These are phyloP conservation scores for Sacculina carcini DNA, from an alignment of 2,888 invertebrate genomes.

Conservation along the genomic window DNA sequence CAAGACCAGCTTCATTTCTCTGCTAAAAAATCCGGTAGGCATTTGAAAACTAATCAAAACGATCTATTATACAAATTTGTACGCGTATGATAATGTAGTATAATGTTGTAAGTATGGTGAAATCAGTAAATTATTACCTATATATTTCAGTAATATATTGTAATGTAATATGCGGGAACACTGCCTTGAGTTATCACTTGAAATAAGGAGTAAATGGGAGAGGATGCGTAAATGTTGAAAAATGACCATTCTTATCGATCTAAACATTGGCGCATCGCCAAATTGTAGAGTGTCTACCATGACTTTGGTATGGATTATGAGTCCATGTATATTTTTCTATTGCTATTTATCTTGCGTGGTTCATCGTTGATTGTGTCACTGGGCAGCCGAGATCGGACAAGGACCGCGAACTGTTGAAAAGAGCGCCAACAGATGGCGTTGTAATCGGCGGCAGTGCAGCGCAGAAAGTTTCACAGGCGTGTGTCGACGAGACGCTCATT, in stretches of 20 bases:
- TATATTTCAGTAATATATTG: too few relatives aligned
- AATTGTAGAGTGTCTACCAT: background rate
- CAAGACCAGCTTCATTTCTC: constrained; percentile 56
- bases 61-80: background rate
- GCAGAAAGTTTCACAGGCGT: constrained; percentile 40
- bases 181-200: too few relatives aligned
- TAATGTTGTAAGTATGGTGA: too few relatives aligned
- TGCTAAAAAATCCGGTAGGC: constrained; percentile 63
- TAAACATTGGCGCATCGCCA: too few relatives aligned
- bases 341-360: too few relatives aligned
- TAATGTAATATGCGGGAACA: too few relatives aligned
- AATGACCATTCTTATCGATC: too few relatives aligned
- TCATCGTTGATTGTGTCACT: background rate
- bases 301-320: background rate
- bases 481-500: constrained; percentile 77
- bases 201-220: too few relatives aligned
- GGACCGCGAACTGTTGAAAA: constrained; percentile 29
- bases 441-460: constrained; percentile 26
- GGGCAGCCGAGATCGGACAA: constrained; percentile 19
- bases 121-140: too few relatives aligned
- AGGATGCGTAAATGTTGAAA: too few relatives aligned
- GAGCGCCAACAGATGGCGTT: constrained; percentile 38
- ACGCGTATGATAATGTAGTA: too few relatives aligned
- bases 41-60: background rate
- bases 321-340: too few relatives aligned